These are phyloP conservation scores for Leptothorax acervorum DNA, from an alignment of 2,888 invertebrate species.

Conservation along the genomic window DNA sequence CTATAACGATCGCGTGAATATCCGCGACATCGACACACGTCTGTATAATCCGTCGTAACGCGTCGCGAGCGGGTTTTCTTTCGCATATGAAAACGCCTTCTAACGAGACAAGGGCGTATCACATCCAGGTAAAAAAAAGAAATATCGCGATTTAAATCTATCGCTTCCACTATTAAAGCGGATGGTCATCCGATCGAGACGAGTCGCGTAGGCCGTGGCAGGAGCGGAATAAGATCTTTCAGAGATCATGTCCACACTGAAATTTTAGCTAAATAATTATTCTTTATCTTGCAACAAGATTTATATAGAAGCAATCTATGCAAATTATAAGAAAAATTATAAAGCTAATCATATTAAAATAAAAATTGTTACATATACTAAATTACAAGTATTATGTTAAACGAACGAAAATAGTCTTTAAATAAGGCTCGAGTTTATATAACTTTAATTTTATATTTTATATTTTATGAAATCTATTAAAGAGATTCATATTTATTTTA, in stretches of 20 bases:
- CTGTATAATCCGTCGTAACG: conserved; percentile 43
- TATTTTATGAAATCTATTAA: not conserved
- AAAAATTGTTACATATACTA: not conserved
- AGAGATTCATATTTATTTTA: not conserved
- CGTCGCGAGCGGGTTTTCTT: conserved; percentile 41
- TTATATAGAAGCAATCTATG: not conserved
- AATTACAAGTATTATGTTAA: not conserved
- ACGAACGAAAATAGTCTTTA: not conserved
- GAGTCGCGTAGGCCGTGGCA: conserved; percentile 28
- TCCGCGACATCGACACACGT: conserved; percentile 29
- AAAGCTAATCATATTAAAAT: not conserved
- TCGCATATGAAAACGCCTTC: conserved; percentile 43
- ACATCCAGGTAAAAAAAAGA: conserved; percentile 48
- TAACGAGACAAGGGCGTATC: conserved; percentile 68
- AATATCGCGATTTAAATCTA: conserved; percentile 54
- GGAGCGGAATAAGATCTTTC: conserved; percentile 11
- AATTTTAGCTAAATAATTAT: conserved; percentile 3
- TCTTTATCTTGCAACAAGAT: not conserved
- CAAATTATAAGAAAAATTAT: not conserved
- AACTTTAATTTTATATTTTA: conserved; percentile 13
- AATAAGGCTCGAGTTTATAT: not conserved
- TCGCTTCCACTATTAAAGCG: conserved; percentile 68
- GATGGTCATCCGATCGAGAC: conserved; percentile 60
- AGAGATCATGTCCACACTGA: not conserved
- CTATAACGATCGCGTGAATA: conserved; percentile 51